Percentiles rank a stretch among this genome's conserved stretches.
phyloP scores from a whole-genome alignment of 2,888 invertebrate genomes.

The Volucella bombylans region DNA sequence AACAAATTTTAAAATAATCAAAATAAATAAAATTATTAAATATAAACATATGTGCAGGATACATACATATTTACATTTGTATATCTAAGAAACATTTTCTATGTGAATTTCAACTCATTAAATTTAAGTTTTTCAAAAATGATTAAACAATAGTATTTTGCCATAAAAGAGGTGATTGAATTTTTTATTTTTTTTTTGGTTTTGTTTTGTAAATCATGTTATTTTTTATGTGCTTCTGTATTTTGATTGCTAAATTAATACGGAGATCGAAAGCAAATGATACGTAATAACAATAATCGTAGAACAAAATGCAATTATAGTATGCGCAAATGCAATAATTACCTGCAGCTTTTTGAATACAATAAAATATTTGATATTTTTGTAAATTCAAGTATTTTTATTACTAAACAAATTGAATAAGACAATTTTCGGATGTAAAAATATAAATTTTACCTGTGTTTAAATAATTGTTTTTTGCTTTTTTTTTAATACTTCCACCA shows the following conservation, averaged over 20 bases:
- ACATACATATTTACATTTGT: conserved; percentile 56
- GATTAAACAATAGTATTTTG: conserved; percentile 54
- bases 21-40: conserved; percentile 42
- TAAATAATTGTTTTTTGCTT: too few species aligned
- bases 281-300: background rate
- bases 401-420: background rate
- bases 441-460: too few species aligned
- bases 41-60: conserved; percentile 51
- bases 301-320: background rate
- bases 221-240: too few species aligned
- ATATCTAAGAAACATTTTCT: conserved; percentile 61
- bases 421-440: background rate
- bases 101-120: conserved; percentile 58
- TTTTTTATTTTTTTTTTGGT: conserved; percentile 35
- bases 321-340: conserved; percentile 27
- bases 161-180: conserved; percentile 51
- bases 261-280: conserved; percentile 37
- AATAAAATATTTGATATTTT: conserved; percentile 36
- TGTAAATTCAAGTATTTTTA: conserved; percentile 18
- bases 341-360: conserved; percentile 41
- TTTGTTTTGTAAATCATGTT: conserved; percentile 12
- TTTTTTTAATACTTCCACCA: too few species aligned
- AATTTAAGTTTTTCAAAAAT: conserved; percentile 40
- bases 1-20: conserved; percentile 58
- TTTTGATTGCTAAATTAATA: conserved; percentile 29